phyloP scores from a whole-genome alignment of 2,113 vertebrate genomes.

The Rhinoderma darwinii region DNA sequence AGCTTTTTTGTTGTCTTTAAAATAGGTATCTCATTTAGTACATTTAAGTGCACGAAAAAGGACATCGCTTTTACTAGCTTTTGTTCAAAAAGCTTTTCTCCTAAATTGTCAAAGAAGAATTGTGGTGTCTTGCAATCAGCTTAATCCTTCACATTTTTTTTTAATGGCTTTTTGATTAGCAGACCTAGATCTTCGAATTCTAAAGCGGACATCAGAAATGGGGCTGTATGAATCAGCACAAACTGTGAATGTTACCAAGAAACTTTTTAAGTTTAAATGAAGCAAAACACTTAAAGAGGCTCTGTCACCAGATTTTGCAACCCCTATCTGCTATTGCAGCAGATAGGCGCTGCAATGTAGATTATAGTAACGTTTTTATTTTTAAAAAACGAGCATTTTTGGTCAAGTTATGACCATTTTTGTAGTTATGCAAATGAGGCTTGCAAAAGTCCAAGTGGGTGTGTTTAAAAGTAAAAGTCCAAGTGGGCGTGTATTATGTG shows the following conservation, averaged over 20 bases:
- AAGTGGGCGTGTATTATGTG: no score
- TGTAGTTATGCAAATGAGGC: no score
- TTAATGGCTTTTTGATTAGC: neutral
- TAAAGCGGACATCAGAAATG: neutral
- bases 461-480: no score
- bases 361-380: no score
- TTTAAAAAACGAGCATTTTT: no score
- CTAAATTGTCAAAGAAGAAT: constrained; percentile 16
- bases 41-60: constrained; percentile 19
- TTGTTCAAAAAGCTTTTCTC: constrained; percentile 25
- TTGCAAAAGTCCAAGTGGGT: no score
- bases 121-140: constrained; percentile 16
- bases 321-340: no score
- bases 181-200: neutral
- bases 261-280: neutral
- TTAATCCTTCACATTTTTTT: constrained; percentile 15
- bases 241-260: neutral
- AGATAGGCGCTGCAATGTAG: no score
- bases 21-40: neutral
- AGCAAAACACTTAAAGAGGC: neutral
- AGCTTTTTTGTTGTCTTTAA: constrained; percentile 4
- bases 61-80: neutral
- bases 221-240: constrained; percentile 2
- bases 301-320: no score
- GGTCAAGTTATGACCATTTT: no score